Evolutionary conservation across 1,140 invertebrate species (phyloP).

Genomic region (Drosophila sturtevanti): DNA sequence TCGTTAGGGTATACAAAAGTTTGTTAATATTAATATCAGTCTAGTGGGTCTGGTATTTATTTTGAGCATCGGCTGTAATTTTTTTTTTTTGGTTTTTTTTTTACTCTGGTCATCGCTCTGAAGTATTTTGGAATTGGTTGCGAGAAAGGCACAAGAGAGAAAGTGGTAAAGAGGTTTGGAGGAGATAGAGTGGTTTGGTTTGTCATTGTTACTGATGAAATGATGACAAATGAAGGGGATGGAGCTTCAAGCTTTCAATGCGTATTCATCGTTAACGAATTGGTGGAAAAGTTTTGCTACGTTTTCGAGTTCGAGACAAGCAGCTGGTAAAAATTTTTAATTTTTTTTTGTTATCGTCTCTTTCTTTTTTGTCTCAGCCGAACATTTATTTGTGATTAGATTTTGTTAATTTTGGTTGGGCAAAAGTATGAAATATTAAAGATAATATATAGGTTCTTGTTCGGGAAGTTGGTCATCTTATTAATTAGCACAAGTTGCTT

Average conservation of each 20-base stretch:
- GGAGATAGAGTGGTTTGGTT: slow-evolving; percentile 38
- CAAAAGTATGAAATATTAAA: no score
- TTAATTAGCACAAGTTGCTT: no score
- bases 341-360: background rate
- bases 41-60: slow-evolving; percentile 36
- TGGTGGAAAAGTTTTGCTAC: slow-evolving; percentile 53
- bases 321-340: slow-evolving; percentile 39
- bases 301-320: slow-evolving; percentile 15
- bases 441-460: no score
- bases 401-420: no score
- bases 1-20: background rate
- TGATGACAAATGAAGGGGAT: slow-evolving; percentile 37
- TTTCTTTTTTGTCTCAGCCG: no score
- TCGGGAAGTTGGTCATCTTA: no score
- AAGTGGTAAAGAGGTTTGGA: slow-evolving; percentile 56
- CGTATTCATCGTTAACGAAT: slow-evolving; percentile 36
- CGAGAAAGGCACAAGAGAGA: slow-evolving; percentile 66
- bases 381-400: no score
- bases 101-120: slow-evolving; percentile 70
- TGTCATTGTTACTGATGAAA: slow-evolving; percentile 61
- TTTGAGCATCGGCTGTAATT: slow-evolving; percentile 15
- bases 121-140: slow-evolving; percentile 57
- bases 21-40: background rate
- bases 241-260: slow-evolving; percentile 30
- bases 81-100: slow-evolving; percentile 24